Base-by-base conservation (phyloP, 2,888 invertebrate genomes). In the Hetaerina titia region DNA sequence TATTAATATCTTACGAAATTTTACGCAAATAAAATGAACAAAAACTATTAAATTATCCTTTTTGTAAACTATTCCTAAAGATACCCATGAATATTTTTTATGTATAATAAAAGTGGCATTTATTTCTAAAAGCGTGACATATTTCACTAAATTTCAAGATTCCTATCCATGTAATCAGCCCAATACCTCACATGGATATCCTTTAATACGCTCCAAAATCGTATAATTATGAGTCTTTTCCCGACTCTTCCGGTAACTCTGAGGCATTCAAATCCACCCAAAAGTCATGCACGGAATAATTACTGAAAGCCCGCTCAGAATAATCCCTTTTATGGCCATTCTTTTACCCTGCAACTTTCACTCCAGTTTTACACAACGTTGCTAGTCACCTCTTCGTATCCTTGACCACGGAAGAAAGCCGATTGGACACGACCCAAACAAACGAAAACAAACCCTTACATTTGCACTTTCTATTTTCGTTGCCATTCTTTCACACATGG, bases 351-450 rank as follows among this genome's bases (percentile, higher is more conserved):
- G 45, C 45, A 69, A 92, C 92, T 92, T 92, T 92, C 92, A 92
- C 92, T 92, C 92, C 57, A 69, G 69, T 92, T 92, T 92, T 92
- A 92, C 92, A 64, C 92, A 92, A 92, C 92, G 25, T n/a, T 56
- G 22, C 69, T 56, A 92, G 69, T 56, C 69, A 92, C 64, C 69
- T 89, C n/a, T 63, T 92, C 25, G 2, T 74, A 64, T 45, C 74
- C 92, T 92, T 92, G 92, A 92, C 92, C 92, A 56, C 64, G 25
- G 31, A 22, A 81, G 25, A 81, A 25, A 11, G 92, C n/a, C 92
- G 56, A 92, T 92, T 92, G 69, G 92, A 56, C 74, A 92, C 92
- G 69, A 57, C 56, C n/a, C 31, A 56, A 11, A 19, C 69, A 69
- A 92, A 69, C 92, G 56, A 92, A 92, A 92, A 92, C 74, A 92